Conservation (phyloP, 2,113 vertebrate genomes). For the Numida meleagris region DNA sequence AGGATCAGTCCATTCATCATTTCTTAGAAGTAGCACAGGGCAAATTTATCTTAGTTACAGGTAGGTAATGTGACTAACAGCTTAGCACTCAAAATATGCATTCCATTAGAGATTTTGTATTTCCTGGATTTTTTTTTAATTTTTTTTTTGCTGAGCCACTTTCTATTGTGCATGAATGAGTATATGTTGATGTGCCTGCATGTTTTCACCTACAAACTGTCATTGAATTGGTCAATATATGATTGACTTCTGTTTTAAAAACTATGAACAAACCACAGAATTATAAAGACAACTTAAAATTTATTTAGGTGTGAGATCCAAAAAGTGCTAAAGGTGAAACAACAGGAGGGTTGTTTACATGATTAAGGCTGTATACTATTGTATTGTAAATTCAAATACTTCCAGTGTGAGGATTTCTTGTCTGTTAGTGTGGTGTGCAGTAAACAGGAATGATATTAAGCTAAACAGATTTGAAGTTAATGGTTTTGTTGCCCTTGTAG, state of each 20-base stretch:
- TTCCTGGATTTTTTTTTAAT: not conserved
- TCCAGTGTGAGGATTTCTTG: not conserved
- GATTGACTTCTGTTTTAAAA: not conserved
- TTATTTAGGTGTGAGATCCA: not conserved
- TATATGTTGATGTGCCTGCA: not conserved
- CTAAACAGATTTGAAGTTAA: not conserved
- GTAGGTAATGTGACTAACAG: not conserved
- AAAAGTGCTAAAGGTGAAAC: not conserved
- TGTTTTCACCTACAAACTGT: not conserved
- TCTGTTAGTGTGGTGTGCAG: not conserved
- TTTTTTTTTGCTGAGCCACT: not conserved
- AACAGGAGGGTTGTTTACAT: not conserved
- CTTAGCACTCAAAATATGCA: not conserved
- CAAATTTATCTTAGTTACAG: conserved; percentile 30
- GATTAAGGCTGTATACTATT: not conserved
- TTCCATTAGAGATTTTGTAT: not conserved
- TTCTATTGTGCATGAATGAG: not conserved
- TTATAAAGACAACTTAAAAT: not conserved
- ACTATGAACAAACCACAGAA: not conserved
- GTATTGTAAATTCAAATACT: not conserved
- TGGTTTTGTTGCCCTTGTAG: not conserved
- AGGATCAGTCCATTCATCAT: not conserved
- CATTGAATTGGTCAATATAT: not conserved
- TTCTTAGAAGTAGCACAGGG: conserved; percentile 2
- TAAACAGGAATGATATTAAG: not conserved